Evolutionary conservation across 2,113 vertebrate species (phyloP).

Genomic region (Chloroceryle aenea): DNA sequence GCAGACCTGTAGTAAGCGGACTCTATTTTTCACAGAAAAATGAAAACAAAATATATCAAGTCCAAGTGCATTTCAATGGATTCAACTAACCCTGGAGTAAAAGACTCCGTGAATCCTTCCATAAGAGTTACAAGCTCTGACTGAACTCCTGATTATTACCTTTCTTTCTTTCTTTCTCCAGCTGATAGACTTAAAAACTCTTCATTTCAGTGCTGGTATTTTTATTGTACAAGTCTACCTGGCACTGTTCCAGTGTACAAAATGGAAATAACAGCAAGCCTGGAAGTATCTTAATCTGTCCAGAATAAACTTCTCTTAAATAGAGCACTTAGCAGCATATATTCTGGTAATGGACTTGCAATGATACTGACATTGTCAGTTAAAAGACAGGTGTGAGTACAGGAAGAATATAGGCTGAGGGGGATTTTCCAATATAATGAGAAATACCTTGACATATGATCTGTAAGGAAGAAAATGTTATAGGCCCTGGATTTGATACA

Average conservation of each 20-base stretch:
- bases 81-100: rapidly evolving
- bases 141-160: background rate
- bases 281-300: background rate
- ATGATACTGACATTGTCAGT: background rate
- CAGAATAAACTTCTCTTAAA: background rate
- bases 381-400: background rate
- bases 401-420: background rate
- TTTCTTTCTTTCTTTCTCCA: background rate
- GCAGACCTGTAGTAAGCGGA: background rate
- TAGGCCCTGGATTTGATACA: background rate
- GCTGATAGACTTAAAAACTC: background rate
- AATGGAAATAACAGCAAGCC: background rate
- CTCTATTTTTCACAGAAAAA: background rate
- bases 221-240: background rate
- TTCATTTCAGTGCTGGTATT: background rate
- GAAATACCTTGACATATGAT: background rate
- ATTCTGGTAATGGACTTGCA: background rate
- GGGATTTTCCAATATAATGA: background rate
- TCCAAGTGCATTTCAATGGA: background rate
- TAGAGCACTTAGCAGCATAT: background rate
- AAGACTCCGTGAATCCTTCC: background rate
- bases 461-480: background rate
- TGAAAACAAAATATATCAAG: background rate
- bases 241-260: background rate
- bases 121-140: background rate